Base-by-base conservation (phyloP, 1,140 invertebrate genomes). In the Lutraria rhynchaena region DNA sequence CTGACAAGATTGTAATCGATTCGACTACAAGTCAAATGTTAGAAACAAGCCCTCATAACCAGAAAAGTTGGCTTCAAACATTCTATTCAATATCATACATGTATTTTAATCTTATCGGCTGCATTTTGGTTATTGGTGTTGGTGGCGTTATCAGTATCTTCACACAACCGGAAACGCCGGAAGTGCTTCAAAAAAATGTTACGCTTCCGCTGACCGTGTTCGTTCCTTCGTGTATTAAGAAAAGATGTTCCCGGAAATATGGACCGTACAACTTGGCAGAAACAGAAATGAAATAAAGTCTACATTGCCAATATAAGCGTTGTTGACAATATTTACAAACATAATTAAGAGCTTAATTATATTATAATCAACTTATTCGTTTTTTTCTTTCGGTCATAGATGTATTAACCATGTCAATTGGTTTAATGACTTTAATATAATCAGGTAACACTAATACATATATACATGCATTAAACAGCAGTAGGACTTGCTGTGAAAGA, bases 41-140 rank as follows among this genome's bases (percentile, higher is more conserved):
- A 13, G 2, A 31, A 41, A 41, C 35, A 22, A 1, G 9, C 44
- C 44, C 33, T 37, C 2, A 44, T 4, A 4, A 63, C 29, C 7
- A 41, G 17, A 33, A 5, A 2, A 3, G 5, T 22, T 17, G 35
- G 1, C 41, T 75, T 3, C n/a, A 46, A 29, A 61, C 71, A 27
- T 46, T 75, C 17, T 75, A 61, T n/a, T 61, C 55, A 1, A 75
- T 75, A 19, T 75, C 71, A 19, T 75, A 75, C 57, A 75, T 75
- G 71, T 75, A 75, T 35, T 75, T 75, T 29, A 60, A 75, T 49
- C 37, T 75, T 13, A 75, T 75, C 4, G 71, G 71, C 0, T 41
- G 35, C 41, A 44, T 75, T 0, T 46, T 33, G 27, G 71, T 75
- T 7, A 75, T 75, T 2, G 1, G 44, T 44, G 55, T 75, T 9